Conservation (phyloP, 2,113 vertebrate genomes). For the Monopterus albus region DNA sequence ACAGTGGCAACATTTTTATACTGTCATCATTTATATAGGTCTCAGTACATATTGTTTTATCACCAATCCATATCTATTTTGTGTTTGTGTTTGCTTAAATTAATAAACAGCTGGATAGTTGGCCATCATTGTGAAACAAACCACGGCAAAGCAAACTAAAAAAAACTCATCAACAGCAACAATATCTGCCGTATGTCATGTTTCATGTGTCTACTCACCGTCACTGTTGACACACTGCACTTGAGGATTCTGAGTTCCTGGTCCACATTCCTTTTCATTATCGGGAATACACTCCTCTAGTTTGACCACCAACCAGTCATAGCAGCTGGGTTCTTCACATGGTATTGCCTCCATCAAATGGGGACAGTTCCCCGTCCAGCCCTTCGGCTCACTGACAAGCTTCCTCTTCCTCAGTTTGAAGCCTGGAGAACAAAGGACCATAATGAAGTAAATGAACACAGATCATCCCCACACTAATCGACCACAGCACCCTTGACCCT, state of each 20-base stretch:
- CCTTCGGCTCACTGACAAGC: constrained; percentile 89
- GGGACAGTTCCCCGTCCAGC: constrained; percentile 90
- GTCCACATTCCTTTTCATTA: constrained; percentile 89
- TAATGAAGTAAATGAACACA: constrained; percentile 18
- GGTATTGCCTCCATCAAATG: constrained; percentile 95
- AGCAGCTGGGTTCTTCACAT: constrained; percentile 95
- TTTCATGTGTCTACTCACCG: constrained; percentile 77
- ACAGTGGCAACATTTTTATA: no score
- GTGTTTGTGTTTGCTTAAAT: no score
- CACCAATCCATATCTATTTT: no score
- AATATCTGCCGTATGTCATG: no score
- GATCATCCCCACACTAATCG: constrained; percentile 5
- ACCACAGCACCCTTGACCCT: background rate
- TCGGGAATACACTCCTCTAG: constrained; percentile 93
- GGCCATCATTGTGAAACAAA: no score
- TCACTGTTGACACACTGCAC: constrained; percentile 93
- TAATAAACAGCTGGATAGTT: no score
- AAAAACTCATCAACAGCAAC: no score
- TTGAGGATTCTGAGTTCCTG: constrained; percentile 90
- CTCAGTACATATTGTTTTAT: no score
- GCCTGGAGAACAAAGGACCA: constrained; percentile 78
- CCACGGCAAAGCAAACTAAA: no score
- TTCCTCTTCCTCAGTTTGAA: constrained; percentile 94
- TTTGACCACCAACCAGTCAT: constrained; percentile 88
- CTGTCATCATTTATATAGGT: no score